Evolutionary conservation across 2,797 vertebrate species (phyloP).

Genomic region (Spinus pinus): DNA sequence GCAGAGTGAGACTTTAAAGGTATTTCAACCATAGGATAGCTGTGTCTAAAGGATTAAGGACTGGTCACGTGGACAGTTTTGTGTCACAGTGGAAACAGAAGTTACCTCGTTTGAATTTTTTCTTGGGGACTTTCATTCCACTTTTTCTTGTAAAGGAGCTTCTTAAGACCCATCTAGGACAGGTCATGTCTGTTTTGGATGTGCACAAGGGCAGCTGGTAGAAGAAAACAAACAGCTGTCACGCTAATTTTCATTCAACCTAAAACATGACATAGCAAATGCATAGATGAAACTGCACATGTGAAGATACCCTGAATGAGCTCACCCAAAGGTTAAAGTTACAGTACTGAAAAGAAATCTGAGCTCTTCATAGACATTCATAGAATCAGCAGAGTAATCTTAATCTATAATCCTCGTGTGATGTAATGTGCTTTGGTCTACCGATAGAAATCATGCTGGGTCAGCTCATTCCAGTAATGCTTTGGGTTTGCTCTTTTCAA

Average conservation of each 20-base stretch:
- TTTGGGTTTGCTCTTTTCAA: background rate
- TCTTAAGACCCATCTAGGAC: background rate
- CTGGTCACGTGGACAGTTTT: background rate
- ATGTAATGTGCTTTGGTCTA: conserved; percentile 45
- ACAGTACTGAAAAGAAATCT: background rate
- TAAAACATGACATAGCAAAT: background rate
- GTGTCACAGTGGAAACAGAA: background rate
- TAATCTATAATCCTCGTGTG: conserved; percentile 41
- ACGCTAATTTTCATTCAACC: background rate
- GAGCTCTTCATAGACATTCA: background rate
- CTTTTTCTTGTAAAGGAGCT: background rate
- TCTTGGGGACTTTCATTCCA: background rate
- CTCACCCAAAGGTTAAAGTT: background rate
- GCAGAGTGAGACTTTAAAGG: background rate
- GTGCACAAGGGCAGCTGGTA: background rate
- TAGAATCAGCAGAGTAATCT: conserved; percentile 21
- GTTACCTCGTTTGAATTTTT: background rate
- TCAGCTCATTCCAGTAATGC: background rate
- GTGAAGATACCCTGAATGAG: background rate
- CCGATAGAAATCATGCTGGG: background rate
- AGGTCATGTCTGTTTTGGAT: background rate
- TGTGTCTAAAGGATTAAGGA: background rate
- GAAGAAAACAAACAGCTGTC: background rate
- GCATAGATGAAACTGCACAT: background rate
- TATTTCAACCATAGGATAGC: background rate